phyloP scores from a whole-genome alignment of 1,140 invertebrate species.

The Chironomus tepperi region DNA sequence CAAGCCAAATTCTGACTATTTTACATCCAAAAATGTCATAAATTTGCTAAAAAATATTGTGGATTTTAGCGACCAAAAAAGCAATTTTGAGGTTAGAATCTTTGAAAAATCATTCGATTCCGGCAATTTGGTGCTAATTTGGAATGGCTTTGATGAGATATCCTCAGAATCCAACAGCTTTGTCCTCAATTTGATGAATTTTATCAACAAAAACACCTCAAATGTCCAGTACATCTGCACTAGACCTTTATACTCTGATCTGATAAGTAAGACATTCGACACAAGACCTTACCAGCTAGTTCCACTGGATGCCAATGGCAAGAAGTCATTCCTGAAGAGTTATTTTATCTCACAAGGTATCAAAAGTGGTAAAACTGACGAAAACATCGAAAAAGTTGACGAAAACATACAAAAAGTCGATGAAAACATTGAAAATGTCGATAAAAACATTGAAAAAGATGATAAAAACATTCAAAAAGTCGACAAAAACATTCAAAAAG shows the following conservation, averaged over 20 bases:
- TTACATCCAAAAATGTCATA: background rate
- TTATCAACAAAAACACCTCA: background rate
- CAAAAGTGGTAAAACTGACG: too few relatives aligned
- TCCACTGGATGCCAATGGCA: background rate
- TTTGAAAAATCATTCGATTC: background rate
- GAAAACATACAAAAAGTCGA: background rate
- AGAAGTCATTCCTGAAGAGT: background rate
- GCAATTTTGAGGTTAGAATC: background rate
- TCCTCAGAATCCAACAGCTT: background rate
- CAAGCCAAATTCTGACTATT: background rate
- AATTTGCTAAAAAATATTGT: background rate
- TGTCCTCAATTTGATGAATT: background rate
- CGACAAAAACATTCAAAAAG: too few relatives aligned
- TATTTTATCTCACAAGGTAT: background rate
- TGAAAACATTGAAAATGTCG: background rate
- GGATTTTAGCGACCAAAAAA: background rate
- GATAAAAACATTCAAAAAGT: too few relatives aligned
- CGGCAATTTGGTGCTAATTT: background rate
- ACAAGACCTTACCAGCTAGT: background rate
- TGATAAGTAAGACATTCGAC: background rate
- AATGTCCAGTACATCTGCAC: background rate
- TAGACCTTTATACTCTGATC: background rate
- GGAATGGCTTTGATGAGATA: background rate
- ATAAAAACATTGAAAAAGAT: background rate
- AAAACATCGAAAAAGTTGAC: background rate